Evolutionary conservation across 2,888 invertebrate genomes (phyloP).

Genomic region (Philhelius pedissequus): DNA sequence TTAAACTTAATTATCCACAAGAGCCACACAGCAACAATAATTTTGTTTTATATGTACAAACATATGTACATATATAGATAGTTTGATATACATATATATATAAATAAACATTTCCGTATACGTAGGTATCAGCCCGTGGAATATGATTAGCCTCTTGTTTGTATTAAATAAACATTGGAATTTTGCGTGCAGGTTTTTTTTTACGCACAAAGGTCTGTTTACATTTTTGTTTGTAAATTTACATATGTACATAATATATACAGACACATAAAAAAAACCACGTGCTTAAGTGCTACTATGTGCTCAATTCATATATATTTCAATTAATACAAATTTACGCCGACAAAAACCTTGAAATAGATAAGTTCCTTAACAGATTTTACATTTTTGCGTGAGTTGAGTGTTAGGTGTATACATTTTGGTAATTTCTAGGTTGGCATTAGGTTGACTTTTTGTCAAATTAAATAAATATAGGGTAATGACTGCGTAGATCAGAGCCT

Average conservation of each 20-base stretch:
- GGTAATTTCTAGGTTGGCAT: neutral
- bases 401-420: neutral
- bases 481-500: neutral
- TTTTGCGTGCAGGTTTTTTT: neutral
- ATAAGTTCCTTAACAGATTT: constrained; percentile 4
- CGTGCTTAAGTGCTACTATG: neutral
- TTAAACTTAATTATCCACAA: constrained; percentile 34
- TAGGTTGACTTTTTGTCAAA: neutral
- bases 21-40: constrained; percentile 12
- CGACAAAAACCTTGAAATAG: constrained; percentile 26
- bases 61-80: no score
- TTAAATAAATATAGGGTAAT: constrained; percentile 26
- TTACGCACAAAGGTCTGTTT: neutral
- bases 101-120: constrained; percentile 23
- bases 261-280: neutral
- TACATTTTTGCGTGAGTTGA: neutral
- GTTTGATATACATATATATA: no score
- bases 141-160: neutral
- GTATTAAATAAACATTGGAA: neutral
- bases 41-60: neutral
- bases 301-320: neutral
- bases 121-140: neutral
- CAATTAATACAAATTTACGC: neutral
- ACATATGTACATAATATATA: no score
- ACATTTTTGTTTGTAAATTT: neutral